These are phyloP conservation scores for Sebastes glaucus DNA, from an alignment of 2,797 vertebrate genomes.

Conservation along the genomic window DNA sequence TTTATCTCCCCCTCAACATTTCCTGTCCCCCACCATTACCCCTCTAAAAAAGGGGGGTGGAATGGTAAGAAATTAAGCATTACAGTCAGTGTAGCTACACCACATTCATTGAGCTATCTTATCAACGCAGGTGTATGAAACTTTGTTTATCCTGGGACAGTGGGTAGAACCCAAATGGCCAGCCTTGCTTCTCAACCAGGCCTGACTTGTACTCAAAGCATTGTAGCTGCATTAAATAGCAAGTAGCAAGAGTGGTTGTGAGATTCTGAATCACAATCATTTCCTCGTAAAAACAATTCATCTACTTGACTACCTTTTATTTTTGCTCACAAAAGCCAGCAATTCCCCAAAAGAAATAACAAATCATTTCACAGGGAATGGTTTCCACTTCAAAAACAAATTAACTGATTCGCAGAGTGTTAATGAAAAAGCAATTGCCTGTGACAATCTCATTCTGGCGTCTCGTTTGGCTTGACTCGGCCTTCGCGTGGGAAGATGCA, in stretches of 20 bases:
- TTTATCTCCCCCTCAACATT: background rate
- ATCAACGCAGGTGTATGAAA: background rate
- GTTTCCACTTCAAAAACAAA: conserved; percentile 42
- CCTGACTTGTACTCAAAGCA: background rate
- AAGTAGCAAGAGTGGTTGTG: background rate
- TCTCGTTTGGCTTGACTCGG: conserved; percentile 9
- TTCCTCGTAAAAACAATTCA: background rate
- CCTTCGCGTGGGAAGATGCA: background rate
- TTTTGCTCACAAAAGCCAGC: background rate
- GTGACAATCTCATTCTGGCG: conserved; percentile 40
- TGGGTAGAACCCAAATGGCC: background rate
- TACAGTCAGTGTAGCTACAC: background rate
- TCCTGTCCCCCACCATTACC: background rate
- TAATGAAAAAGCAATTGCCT: conserved; percentile 51
- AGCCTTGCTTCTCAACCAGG: background rate
- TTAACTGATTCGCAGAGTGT: conserved; percentile 21
- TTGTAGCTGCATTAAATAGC: background rate
- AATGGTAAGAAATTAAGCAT: background rate
- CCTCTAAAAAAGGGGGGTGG: too few species aligned
- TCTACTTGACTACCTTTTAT: background rate
- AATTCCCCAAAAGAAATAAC: conserved; percentile 9
- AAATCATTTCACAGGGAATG: conserved; percentile 20
- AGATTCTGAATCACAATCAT: background rate
- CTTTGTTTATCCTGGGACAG: background rate
- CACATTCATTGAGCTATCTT: background rate